Evolutionary conservation across 2,797 vertebrate genomes (phyloP).

Genomic region (Threskiornis aethiopicus): DNA sequence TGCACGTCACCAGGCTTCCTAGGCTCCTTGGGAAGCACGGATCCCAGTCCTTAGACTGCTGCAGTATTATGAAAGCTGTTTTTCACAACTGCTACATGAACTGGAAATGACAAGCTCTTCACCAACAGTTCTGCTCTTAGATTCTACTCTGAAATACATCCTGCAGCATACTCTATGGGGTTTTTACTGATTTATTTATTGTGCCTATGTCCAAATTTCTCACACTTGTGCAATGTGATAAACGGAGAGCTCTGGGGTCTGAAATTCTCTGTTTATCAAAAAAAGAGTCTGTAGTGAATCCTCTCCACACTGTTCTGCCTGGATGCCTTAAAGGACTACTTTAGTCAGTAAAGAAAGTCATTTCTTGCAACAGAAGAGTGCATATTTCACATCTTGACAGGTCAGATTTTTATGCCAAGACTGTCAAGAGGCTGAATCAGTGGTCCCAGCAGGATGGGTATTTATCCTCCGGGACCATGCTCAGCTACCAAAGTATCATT

Average conservation of each 20-base stretch:
- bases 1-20: neutral
- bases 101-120: conserved; percentile 1
- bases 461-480: neutral
- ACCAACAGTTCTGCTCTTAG: neutral
- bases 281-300: neutral
- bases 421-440: neutral
- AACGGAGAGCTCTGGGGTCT: neutral
- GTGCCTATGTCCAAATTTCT: neutral
- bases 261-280: neutral
- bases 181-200: neutral
- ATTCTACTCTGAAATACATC: neutral
- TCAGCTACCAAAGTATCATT: neutral
- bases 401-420: neutral
- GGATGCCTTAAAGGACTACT: neutral
- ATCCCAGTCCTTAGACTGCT: neutral
- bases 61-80: neutral
- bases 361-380: neutral
- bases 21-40: neutral
- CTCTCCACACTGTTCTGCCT: neutral
- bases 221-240: neutral
- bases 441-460: neutral
- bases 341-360: neutral
- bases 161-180: neutral
- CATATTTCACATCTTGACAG: neutral
- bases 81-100: neutral